Percentiles rank a stretch among this genome's conserved stretches.
These are phyloP conservation scores for Zaprionus bogoriensis DNA, from an alignment of 2,888 invertebrate species.

Conservation along the genomic window DNA sequence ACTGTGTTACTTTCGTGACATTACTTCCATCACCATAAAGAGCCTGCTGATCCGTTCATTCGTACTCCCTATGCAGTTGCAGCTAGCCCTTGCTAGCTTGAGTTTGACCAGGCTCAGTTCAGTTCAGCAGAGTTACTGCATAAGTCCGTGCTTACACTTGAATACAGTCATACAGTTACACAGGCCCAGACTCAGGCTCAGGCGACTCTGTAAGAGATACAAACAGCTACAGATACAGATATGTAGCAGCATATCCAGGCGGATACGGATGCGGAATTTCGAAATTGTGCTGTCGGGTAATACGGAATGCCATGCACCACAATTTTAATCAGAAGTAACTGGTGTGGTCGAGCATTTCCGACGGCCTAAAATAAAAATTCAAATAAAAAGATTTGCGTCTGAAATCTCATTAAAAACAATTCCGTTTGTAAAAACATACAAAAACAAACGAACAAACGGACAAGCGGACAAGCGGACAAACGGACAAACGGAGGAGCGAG, in stretches of 20 bases:
- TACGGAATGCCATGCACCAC: constrained; percentile 62
- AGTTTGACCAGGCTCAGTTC: constrained; percentile 1
- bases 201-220: constrained; percentile 21
- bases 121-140: neutral
- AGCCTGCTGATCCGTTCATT: constrained; percentile 13
- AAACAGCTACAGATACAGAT: neutral
- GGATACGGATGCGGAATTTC: constrained; percentile 61
- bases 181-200: too few relatives aligned
- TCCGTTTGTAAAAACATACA: constrained; percentile 60
- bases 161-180: constrained; percentile 3
- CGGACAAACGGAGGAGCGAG: constrained; percentile 7
- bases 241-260: constrained; percentile 4
- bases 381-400: constrained; percentile 67
- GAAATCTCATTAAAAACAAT: constrained; percentile 71
- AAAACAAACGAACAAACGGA: constrained; percentile 33
- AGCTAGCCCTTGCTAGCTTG: constrained; percentile 24
- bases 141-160: constrained; percentile 4
- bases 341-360: constrained; percentile 69
- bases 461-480: constrained; percentile 21
- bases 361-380: constrained; percentile 69
- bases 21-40: constrained; percentile 35
- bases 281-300: constrained; percentile 63
- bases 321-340: constrained; percentile 71
- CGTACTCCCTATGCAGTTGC: constrained; percentile 32
- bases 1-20: constrained; percentile 52